phyloP scores from a whole-genome alignment of 2,888 invertebrate species.

The Heteromurus nitidus region DNA sequence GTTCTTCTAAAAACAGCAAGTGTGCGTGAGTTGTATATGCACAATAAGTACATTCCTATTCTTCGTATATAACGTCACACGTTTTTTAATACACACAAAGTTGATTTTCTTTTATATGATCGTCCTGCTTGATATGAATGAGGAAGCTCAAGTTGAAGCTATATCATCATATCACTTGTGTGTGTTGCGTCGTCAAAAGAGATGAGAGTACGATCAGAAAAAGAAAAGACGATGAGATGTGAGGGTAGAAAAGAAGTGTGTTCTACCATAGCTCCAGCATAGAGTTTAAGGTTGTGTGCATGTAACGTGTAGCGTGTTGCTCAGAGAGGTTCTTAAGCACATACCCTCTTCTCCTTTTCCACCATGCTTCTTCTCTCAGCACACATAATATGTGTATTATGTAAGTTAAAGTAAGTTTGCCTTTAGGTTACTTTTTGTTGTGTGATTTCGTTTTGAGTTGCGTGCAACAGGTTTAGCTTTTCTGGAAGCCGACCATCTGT shows the following conservation, averaged over 20 bases:
- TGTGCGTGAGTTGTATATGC: too few species aligned
- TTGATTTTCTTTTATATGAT: too few species aligned
- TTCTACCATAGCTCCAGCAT: slow-evolving; percentile 1
- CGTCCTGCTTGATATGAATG: neutral
- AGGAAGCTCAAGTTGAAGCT: neutral
- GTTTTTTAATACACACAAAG: too few species aligned
- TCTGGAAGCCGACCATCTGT: slow-evolving; percentile 72
- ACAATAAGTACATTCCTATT: too few species aligned
- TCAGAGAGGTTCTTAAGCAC: too few species aligned
- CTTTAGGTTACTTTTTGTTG: slow-evolving; percentile 30
- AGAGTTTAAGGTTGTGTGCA: too few species aligned
- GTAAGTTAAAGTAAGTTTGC: slow-evolving; percentile 8
- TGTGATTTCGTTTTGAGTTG: slow-evolving; percentile 62
- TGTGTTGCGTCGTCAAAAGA: neutral
- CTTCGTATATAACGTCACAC: too few species aligned
- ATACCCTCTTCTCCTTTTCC: neutral
- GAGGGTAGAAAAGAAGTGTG: slow-evolving; percentile 21
- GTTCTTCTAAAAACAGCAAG: too few species aligned
- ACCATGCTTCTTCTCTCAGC: neutral
- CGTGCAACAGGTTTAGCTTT: slow-evolving; percentile 72
- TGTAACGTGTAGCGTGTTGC: too few species aligned
- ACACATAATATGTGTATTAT: neutral
- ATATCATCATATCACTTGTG: neutral
- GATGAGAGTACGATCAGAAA: neutral
- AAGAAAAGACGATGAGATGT: neutral